phyloP scores from a whole-genome alignment of 1,140 invertebrate genomes.

The Panonychus citri region DNA sequence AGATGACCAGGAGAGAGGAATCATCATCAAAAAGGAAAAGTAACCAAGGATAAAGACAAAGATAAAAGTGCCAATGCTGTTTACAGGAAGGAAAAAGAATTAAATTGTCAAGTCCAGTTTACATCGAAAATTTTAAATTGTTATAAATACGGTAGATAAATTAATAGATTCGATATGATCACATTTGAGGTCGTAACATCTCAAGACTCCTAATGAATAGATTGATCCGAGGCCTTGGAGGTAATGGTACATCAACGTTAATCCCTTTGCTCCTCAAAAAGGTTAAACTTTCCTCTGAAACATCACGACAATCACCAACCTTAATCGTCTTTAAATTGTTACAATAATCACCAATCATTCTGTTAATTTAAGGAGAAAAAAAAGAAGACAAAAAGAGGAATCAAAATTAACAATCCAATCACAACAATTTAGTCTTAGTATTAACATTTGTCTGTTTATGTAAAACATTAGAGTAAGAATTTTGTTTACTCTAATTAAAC shows the following conservation, averaged over 20 bases:
- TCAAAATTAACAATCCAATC: no score
- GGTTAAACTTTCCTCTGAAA: conserved; percentile 15
- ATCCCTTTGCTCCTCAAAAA: neutral
- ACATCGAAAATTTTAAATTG: neutral
- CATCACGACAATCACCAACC: conserved; percentile 20
- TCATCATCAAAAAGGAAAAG: no score
- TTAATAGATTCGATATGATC: neutral
- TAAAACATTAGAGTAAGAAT: no score
- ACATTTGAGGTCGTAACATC: neutral
- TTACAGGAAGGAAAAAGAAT: no score
- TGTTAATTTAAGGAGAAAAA: conserved; percentile 10
- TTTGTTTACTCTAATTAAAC: no score
- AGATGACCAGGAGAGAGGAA: no score
- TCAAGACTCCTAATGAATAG: neutral
- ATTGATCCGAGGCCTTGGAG: neutral
- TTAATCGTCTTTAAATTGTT: conserved; percentile 16
- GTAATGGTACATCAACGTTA: neutral
- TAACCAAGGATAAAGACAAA: no score
- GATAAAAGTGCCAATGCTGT: no score
- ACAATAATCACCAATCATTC: conserved; percentile 20
- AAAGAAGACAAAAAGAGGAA: neutral
- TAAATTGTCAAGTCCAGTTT: neutral
- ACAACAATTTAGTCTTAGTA: no score
- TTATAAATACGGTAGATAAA: neutral
- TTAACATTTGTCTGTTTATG: no score